Evolutionary conservation across 1,140 invertebrate genomes (phyloP).

Genomic region (Leptopilina clavipes): DNA sequence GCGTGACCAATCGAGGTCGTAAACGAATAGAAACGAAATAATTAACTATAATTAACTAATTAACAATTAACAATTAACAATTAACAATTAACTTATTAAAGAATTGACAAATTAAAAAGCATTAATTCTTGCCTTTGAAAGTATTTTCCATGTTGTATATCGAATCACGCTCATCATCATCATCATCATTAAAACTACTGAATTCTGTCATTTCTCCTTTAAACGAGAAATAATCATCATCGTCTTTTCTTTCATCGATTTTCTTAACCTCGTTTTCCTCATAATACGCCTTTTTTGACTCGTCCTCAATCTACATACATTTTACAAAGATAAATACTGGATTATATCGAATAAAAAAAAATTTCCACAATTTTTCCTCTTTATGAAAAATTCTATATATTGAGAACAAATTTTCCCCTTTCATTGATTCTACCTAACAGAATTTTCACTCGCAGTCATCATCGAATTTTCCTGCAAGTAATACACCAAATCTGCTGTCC

Average conservation of each 20-base stretch:
- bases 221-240: constrained; percentile 8
- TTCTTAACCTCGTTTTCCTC: constrained; percentile 12
- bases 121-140: background rate
- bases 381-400: no score
- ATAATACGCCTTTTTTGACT: background rate
- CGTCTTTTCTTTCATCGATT: background rate
- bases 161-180: background rate
- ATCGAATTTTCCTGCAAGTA: no score
- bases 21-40: no score
- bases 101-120: background rate
- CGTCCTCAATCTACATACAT: background rate
- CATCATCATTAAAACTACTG: background rate
- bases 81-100: no score
- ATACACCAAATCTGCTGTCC: no score
- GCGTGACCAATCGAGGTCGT: background rate
- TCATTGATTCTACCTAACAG: no score
- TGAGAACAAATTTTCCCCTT: background rate
- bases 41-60: no score
- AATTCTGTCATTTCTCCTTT: background rate
- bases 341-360: no score
- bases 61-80: background rate
- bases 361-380: no score
- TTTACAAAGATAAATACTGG: background rate
- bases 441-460: no score
- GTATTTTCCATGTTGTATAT: background rate